These are phyloP conservation scores for Eriocheir sinensis DNA, from an alignment of 1,140 invertebrate species.

Conservation along the genomic window DNA sequence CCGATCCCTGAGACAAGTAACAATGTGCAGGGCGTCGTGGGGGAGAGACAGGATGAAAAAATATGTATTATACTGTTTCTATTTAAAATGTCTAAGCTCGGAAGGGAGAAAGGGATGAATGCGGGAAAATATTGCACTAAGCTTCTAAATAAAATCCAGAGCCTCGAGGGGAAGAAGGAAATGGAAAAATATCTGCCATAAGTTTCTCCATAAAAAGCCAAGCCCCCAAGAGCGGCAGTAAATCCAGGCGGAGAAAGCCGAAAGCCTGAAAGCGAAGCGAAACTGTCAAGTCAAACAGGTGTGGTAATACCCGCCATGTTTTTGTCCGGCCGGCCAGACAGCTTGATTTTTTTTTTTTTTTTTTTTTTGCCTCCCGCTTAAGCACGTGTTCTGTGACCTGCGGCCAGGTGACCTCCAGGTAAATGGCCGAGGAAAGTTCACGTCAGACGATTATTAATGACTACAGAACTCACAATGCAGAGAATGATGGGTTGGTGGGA, in stretches of 20 bases:
- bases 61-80: no score
- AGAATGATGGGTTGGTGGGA: neutral
- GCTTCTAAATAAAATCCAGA: no score
- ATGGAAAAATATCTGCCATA: neutral
- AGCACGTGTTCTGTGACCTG: neutral
- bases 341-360: neutral
- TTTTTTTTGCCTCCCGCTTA: neutral
- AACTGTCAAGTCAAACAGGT: conserved; percentile 4
- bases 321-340: neutral
- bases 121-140: no score
- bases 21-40: no score
- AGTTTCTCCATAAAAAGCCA: neutral
- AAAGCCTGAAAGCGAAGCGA: conserved; percentile 3
- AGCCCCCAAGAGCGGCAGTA: neutral
- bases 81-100: no score
- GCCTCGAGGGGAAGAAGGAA: no score
- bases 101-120: no score
- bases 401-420: neutral
- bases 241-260: neutral
- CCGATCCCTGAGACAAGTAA: no score
- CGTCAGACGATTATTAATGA: neutral
- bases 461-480: neutral
- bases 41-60: no score
- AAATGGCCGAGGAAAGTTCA: neutral
- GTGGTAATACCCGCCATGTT: neutral